Percentiles rank a stretch among this genome's conserved stretches.
These are phyloP conservation scores for Chamaea fasciata DNA, from an alignment of 2,113 vertebrate genomes.

Conservation along the genomic window DNA sequence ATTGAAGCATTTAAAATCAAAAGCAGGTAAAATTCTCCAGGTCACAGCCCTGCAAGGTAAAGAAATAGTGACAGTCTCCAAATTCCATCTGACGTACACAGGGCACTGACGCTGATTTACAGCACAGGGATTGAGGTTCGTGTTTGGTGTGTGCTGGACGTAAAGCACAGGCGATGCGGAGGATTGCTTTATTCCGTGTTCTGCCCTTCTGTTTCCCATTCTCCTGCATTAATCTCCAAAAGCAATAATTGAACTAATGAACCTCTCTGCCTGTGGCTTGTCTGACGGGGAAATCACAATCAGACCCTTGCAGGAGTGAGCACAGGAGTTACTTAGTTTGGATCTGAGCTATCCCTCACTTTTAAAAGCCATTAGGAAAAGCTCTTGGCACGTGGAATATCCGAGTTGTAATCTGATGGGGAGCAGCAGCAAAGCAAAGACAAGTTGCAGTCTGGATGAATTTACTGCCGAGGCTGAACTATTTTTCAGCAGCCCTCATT, in stretches of 20 bases:
- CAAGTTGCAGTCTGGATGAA: conserved; percentile 11
- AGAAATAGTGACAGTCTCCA: background rate
- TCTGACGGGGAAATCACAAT: background rate
- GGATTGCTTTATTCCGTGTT: background rate
- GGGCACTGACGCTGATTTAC: background rate
- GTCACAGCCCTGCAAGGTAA: background rate
- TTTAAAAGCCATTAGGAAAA: conserved; percentile 34
- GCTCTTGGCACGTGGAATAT: conserved; percentile 32
- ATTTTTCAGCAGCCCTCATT: conserved; percentile 11
- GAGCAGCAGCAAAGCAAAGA: conserved; percentile 19
- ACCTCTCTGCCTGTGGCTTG: background rate
- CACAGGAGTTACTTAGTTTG: background rate
- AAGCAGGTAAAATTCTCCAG: background rate
- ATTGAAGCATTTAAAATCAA: background rate
- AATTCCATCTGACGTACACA: background rate
- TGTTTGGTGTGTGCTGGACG: background rate
- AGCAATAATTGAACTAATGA: background rate
- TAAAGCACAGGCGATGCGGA: background rate
- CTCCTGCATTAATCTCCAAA: background rate
- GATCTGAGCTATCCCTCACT: conserved; percentile 18
- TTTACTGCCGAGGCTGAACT: conserved; percentile 33
- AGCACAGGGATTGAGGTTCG: background rate
- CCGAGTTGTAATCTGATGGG: background rate
- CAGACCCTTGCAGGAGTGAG: background rate
- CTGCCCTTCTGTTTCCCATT: background rate